These are phyloP conservation scores for Diarsia rubi DNA, from an alignment of 2,888 invertebrate genomes.

Conservation along the genomic window DNA sequence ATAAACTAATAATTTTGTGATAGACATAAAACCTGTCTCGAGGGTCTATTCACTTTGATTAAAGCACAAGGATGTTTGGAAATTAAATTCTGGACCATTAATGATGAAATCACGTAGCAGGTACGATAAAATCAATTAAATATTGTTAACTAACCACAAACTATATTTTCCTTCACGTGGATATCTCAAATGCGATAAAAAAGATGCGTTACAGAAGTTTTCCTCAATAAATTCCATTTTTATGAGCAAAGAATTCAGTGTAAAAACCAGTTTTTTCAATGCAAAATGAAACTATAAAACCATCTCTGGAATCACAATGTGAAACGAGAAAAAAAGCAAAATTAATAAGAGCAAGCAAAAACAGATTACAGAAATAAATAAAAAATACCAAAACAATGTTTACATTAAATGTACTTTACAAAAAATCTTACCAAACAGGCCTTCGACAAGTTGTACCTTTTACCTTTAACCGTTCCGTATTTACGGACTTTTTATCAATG, in stretches of 20 bases:
- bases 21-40: background rate
- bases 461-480: slow-evolving; percentile 69
- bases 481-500: slow-evolving; percentile 76
- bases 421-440: slow-evolving; percentile 60
- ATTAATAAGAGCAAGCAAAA: slow-evolving; percentile 25
- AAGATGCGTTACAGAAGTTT: slow-evolving; percentile 11
- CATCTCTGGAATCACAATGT: background rate
- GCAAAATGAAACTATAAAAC: background rate
- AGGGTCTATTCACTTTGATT: background rate
- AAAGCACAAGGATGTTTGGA: background rate
- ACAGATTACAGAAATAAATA: background rate
- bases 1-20: background rate
- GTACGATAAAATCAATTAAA: slow-evolving; percentile 1
- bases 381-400: slow-evolving; percentile 41
- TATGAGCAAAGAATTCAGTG: background rate
- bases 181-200: slow-evolving; percentile 32
- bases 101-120: background rate
- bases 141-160: slow-evolving; percentile 16
- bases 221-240: slow-evolving; percentile 21
- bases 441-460: slow-evolving; percentile 64
- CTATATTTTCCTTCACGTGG: slow-evolving; percentile 11
- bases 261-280: background rate
- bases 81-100: background rate
- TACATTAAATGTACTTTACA: slow-evolving; percentile 43
- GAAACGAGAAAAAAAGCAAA: background rate